These are phyloP conservation scores for human (Homo sapiens) DNA, from an alignment of 2,113 vertebrate genomes.

Conservation along the genomic window DNA sequence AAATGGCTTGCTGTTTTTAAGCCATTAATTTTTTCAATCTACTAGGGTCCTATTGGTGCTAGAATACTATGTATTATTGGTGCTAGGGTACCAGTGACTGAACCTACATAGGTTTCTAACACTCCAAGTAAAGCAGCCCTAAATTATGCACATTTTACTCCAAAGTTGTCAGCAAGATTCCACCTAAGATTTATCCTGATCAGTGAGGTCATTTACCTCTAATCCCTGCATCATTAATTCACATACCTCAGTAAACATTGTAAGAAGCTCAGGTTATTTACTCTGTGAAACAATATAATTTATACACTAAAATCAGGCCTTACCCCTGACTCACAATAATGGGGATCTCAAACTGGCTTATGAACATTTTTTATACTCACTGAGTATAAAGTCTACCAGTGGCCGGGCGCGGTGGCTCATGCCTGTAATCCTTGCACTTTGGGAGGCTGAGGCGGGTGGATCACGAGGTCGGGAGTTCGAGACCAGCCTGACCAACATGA, in stretches of 20 bases:
- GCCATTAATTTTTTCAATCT: neutral
- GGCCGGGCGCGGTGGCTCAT: too few species aligned
- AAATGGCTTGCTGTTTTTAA: neutral
- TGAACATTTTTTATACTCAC: neutral
- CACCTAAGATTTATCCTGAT: conserved; percentile 23
- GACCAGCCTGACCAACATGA: too few species aligned
- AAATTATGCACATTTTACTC: neutral
- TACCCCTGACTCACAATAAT: neutral
- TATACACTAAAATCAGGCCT: neutral
- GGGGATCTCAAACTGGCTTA: neutral
- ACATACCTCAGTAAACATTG: neutral
- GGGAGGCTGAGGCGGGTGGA: too few species aligned
- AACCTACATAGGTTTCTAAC: neutral
- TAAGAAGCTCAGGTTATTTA: neutral
- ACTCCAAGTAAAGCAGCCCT: neutral
- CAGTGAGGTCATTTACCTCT: conserved; percentile 20
- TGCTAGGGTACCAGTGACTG: neutral
- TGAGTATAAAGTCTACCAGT: neutral
- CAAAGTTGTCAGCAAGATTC: neutral
- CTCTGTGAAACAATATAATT: neutral
- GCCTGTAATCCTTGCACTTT: too few species aligned
- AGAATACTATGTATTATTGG: neutral
- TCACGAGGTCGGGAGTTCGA: too few species aligned
- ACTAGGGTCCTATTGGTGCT: neutral
- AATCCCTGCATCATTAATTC: conserved; percentile 25